Evolutionary conservation across 2,797 vertebrate species (phyloP), one percentile per base, ranked within the genome.

Genomic region (Falco peregrinus): DNA sequence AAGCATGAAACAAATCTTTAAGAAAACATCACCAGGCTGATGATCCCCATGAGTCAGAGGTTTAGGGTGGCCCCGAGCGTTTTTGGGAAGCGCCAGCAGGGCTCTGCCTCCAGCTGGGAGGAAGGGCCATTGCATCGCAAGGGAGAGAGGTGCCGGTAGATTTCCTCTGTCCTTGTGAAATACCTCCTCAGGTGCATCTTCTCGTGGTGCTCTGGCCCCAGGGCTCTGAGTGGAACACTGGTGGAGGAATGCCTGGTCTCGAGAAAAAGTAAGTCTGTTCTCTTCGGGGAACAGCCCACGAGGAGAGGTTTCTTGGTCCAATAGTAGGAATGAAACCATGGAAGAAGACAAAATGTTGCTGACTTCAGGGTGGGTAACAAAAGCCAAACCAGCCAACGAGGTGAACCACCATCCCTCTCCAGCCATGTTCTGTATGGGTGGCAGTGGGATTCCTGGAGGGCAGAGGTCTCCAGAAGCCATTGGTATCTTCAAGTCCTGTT

Each of bases 361-460:
- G 41, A 14, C 20, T n/a, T 63, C 41, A 41, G 57, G n/a, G 15
- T 8, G 0, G 2, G 51, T 67, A 25, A 22, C 11, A 22, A n/a
- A 43, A 59, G 25, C 35, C 45, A 41, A 50, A 41, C 25, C 8
- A 57, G 35, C 19, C 41, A 28, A 4, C 3, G 10, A 74, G 18
- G 18, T 10, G 35, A 18, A 8, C 51, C 22, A 13, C 53, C 70
- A 16, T 22, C 35, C 43, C 29, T 16, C 50, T 47, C n/a, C 43
- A 39, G 22, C 29, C 0, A 3, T 2, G 4, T 39, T 39, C 16
- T 1, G 0, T 57, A 5, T 2, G 5, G 51, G n/a, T 16, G 41
- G 81, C 59, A 22, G 41, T 4, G 3, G 59, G 14, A 18, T 45
- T 54, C 22, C 56, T 29, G 47, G 67, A n/a, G 25, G 19, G 39